These are phyloP conservation scores for Heliothis virescens DNA, from an alignment of 1,140 invertebrate genomes.

Conservation along the genomic window DNA sequence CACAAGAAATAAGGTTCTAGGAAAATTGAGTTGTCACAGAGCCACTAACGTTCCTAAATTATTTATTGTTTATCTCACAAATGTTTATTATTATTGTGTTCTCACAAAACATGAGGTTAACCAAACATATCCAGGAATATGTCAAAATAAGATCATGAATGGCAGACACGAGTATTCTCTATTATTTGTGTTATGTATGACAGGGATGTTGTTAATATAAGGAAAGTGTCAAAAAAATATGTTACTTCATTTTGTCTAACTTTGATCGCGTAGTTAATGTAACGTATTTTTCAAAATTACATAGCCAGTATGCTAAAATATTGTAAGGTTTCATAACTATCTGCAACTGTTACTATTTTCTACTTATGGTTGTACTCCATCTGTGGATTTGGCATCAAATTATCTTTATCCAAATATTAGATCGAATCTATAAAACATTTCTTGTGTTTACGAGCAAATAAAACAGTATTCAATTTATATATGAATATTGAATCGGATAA, in stretches of 20 bases:
- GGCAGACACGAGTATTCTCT: neutral
- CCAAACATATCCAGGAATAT: constrained; percentile 12
- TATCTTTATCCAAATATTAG: no score
- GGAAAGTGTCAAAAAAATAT: neutral
- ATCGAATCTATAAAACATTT: constrained; percentile 1
- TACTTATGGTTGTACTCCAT: no score
- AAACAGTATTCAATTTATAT: constrained; percentile 10
- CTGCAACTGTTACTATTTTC: no score
- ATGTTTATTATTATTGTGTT: constrained; percentile 18
- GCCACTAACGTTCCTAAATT: neutral
- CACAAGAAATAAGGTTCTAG: neutral
- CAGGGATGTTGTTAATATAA: neutral
- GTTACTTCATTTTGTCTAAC: no score
- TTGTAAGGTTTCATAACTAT: no score
- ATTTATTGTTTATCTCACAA: constrained; percentile 4
- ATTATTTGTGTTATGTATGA: no score
- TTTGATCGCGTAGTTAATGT: no score
- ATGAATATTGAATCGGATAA: constrained; percentile 18
- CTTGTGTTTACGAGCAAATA: constrained; percentile 5
- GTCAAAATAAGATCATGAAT: constrained; percentile 4
- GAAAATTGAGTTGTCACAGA: neutral
- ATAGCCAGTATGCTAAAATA: no score
- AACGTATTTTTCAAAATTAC: no score
- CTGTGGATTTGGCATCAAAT: no score
- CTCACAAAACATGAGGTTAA: neutral